phyloP scores from a whole-genome alignment of 2,113 vertebrate species.

The Centropristis striata region DNA sequence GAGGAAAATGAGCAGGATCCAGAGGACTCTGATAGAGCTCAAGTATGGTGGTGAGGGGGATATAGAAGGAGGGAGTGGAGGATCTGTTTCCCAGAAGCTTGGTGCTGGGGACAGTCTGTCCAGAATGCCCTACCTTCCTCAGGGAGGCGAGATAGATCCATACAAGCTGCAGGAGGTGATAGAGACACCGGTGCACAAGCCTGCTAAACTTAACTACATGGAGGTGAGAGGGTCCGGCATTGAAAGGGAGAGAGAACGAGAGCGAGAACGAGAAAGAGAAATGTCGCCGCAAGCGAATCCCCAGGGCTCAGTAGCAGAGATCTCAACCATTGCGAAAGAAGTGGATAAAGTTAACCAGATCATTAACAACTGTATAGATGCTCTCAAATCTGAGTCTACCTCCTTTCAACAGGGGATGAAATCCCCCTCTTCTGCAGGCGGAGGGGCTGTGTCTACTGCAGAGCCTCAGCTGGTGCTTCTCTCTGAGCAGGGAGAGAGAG shows the following conservation, averaged over 20 bases:
- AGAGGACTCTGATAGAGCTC: slow-evolving; percentile 95
- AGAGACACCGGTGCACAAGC: slow-evolving; percentile 89
- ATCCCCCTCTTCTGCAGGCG: slow-evolving; percentile 78
- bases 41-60: slow-evolving; percentile 92
- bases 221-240: slow-evolving; percentile 92
- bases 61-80: slow-evolving; percentile 88
- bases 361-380: slow-evolving; percentile 99
- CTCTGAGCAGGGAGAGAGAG: slow-evolving; percentile 90
- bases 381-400: slow-evolving; percentile 96
- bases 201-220: slow-evolving; percentile 94
- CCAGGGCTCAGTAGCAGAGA: slow-evolving; percentile 94
- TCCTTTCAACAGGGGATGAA: slow-evolving; percentile 95
- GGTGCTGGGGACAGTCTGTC: slow-evolving; percentile 87
- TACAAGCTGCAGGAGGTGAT: slow-evolving; percentile 93
- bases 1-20: slow-evolving; percentile 89
- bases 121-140: slow-evolving; percentile 92
- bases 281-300: slow-evolving; percentile 87
- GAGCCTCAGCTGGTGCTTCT: slow-evolving; percentile 94
- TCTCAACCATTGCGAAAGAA: slow-evolving; percentile 98
- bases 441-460: slow-evolving; percentile 87
- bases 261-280: slow-evolving; percentile 73
- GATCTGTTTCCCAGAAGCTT: slow-evolving; percentile 89
- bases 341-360: slow-evolving; percentile 99
- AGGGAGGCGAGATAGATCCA: slow-evolving; percentile 88
- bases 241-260: slow-evolving; percentile 72